Percentiles rank a stretch among this genome's conserved stretches.
These are phyloP conservation scores for Nudaria mundana DNA, from an alignment of 2,888 invertebrate genomes.

Conservation along the genomic window DNA sequence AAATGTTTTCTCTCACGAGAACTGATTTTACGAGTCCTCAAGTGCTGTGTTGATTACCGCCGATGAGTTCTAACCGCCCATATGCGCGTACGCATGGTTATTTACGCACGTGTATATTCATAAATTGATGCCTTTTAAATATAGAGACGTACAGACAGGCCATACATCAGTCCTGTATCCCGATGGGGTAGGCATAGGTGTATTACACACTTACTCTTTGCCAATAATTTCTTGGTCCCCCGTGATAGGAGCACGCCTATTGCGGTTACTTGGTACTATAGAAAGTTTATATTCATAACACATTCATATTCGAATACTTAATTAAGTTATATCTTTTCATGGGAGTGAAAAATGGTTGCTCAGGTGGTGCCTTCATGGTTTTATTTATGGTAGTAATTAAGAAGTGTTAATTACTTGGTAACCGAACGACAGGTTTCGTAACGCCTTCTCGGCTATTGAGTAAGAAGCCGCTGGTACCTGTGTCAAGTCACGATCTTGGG, in stretches of 20 bases:
- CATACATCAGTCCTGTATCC: no score
- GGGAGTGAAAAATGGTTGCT: conserved; percentile 17
- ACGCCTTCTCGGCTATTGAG: not conserved
- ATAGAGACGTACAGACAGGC: not conserved
- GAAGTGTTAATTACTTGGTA: conserved; percentile 32
- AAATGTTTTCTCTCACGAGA: conserved; percentile 13
- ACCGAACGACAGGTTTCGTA: conserved; percentile 9
- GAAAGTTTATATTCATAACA: conserved; percentile 4
- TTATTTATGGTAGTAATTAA: conserved; percentile 27
- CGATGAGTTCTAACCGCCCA: conserved; percentile 12
- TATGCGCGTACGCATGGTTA: conserved; percentile 2
- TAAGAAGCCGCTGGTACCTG: no score
- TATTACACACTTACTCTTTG: no score
- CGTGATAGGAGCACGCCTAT: no score
- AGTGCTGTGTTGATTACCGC: conserved; percentile 15
- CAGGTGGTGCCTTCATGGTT: conserved; percentile 4
- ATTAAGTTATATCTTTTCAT: conserved; percentile 21
- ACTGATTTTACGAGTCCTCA: conserved; percentile 12
- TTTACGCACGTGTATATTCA: not conserved
- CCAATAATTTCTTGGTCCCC: no score
- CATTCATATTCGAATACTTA: conserved; percentile 3
- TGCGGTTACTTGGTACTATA: no score
- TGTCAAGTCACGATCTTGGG: no score
- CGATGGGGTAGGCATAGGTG: no score
- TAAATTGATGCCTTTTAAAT: not conserved